phyloP scores from a whole-genome alignment of 2,888 invertebrate genomes.

The Drosophila mayaguana region DNA sequence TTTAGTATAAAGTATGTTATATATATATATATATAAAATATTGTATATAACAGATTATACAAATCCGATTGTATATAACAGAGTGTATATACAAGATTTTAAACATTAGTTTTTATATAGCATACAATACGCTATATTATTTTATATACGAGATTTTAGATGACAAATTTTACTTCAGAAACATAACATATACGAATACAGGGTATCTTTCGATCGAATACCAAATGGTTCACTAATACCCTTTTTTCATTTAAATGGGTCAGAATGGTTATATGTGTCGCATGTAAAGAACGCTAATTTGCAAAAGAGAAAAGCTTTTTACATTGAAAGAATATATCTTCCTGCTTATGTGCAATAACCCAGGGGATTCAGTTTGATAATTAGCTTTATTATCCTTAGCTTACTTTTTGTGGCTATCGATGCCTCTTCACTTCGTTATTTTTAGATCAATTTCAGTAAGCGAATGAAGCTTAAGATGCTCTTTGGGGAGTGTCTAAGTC shows the following conservation, averaged over 20 bases:
- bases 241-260: background rate
- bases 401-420: background rate
- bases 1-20: background rate
- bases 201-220: background rate
- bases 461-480: background rate
- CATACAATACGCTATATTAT: background rate
- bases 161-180: background rate
- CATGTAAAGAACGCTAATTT: background rate
- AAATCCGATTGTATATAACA: no score
- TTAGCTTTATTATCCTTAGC: background rate
- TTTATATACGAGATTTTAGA: background rate
- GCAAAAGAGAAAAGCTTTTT: background rate
- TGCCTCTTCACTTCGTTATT: background rate
- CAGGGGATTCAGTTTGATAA: background rate
- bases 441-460: background rate
- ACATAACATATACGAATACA: background rate
- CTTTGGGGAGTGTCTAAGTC: background rate
- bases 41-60: background rate
- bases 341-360: background rate
- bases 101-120: no score
- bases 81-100: no score
- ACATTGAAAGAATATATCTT: background rate
- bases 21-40: background rate
- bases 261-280: background rate
- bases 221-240: background rate